A percentile compares a stretch with the other conserved stretches of the same genome.
phyloP scores from a whole-genome alignment of 2,888 invertebrate species.

The Arenicola marina region DNA sequence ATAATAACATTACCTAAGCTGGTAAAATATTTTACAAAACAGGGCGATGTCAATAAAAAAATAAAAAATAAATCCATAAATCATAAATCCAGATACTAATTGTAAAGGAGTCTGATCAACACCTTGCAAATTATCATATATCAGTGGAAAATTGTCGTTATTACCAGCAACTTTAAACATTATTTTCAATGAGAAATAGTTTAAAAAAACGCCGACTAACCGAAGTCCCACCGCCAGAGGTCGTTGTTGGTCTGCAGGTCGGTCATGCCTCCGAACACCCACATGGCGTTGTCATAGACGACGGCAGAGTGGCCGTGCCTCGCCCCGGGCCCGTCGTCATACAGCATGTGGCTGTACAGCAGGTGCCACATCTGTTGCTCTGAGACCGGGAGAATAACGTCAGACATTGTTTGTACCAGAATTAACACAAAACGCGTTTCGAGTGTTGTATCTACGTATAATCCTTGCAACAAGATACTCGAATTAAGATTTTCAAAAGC shows the following conservation, averaged over 20 bases:
- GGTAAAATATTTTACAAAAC: too few species aligned
- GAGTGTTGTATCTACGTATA: too few species aligned
- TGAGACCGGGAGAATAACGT: background rate
- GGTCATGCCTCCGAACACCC: conserved; percentile 87
- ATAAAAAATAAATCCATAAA: too few species aligned
- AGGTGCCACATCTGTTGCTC: background rate
- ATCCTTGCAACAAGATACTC: too few species aligned
- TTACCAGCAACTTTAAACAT: background rate
- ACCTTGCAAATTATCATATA: too few species aligned
- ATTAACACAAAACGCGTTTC: too few species aligned
- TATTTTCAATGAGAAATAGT: background rate
- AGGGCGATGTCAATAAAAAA: too few species aligned
- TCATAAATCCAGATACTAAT: too few species aligned
- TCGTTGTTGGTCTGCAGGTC: conserved; percentile 78
- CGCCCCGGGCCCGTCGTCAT: conserved; percentile 67
- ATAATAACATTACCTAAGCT: too few species aligned
- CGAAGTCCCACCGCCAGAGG: conserved; percentile 80
- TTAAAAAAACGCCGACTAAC: conserved; percentile 57
- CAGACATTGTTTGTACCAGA: background rate
- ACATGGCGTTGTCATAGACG: conserved; percentile 77
- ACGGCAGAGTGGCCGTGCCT: conserved; percentile 86
- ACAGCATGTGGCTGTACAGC: background rate
- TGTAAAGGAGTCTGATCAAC: too few species aligned
- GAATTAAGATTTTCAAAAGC: too few species aligned
- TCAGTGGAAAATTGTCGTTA: too few species aligned